Conservation (phyloP, 2,888 invertebrate species). For the Melanargia galathea region DNA sequence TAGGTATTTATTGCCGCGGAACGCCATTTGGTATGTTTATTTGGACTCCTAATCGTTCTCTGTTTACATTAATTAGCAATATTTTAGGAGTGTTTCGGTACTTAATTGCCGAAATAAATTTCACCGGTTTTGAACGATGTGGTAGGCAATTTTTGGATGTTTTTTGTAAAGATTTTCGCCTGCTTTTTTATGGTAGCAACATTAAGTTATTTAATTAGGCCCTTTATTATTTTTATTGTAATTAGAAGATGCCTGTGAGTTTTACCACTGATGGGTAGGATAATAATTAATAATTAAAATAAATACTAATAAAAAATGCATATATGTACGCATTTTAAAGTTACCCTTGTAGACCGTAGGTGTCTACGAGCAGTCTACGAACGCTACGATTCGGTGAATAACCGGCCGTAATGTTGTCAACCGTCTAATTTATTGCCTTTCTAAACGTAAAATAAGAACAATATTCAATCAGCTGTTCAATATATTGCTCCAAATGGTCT, state of each 20-base stretch:
- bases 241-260: neutral
- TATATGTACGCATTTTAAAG: neutral
- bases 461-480: too few species aligned
- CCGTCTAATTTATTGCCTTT: too few species aligned
- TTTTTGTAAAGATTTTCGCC: slow-evolving; percentile 24
- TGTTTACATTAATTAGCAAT: slow-evolving; percentile 82
- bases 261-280: neutral
- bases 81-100: slow-evolving; percentile 72
- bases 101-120: slow-evolving; percentile 78
- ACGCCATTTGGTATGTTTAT: slow-evolving; percentile 75
- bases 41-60: slow-evolving; percentile 74
- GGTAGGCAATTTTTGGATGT: slow-evolving; percentile 33
- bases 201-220: slow-evolving; percentile 20
- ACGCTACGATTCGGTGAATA: neutral
- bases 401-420: too few species aligned
- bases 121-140: slow-evolving; percentile 53
- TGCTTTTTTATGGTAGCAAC: slow-evolving; percentile 21
- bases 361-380: slow-evolving; percentile 9
- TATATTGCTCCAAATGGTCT: too few species aligned
- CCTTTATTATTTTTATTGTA: slow-evolving; percentile 6
- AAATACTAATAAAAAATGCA: neutral
- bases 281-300: neutral
- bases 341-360: neutral
- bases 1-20: slow-evolving; percentile 77
- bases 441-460: too few species aligned